These are phyloP conservation scores for Chelidonichthys spinosus DNA, from an alignment of 2,797 vertebrate species.

Conservation along the genomic window DNA sequence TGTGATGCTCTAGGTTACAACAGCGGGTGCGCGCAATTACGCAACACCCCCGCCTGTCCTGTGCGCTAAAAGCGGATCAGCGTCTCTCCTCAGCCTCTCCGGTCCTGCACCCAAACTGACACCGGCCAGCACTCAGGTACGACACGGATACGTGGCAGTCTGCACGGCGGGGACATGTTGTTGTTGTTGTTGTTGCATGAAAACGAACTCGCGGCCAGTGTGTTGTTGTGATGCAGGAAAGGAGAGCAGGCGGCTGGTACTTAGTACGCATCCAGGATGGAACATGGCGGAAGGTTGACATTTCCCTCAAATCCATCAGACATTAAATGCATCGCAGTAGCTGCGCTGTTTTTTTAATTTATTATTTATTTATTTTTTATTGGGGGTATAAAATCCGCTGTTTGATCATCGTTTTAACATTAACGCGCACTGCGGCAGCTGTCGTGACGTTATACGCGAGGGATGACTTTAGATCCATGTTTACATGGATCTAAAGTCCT, in stretches of 20 bases:
- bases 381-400: not conserved
- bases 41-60: conserved; percentile 55
- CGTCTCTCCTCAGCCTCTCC: conserved; percentile 58
- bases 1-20: conserved; percentile 50
- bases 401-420: not conserved
- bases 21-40: conserved; percentile 69
- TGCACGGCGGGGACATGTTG: too few relatives aligned
- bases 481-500: too few relatives aligned
- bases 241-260: conserved; percentile 35
- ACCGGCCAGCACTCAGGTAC: conserved; percentile 74
- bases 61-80: conserved; percentile 70
- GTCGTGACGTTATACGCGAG: conserved; percentile 36
- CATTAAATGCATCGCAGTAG: conserved; percentile 12
- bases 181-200: too few relatives aligned
- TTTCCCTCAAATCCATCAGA: conserved; percentile 42
- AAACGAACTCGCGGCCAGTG: too few relatives aligned
- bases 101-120: conserved; percentile 64
- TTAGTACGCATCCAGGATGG: conserved; percentile 59
- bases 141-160: conserved; percentile 8
- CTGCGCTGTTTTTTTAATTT: not conserved
- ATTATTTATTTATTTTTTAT: too few relatives aligned
- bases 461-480: not conserved
- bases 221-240: conserved; percentile 38
- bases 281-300: conserved; percentile 70
- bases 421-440: conserved; percentile 66